These are phyloP conservation scores for Antheraea pernyi DNA, from an alignment of 1,140 invertebrate species.

Conservation along the genomic window DNA sequence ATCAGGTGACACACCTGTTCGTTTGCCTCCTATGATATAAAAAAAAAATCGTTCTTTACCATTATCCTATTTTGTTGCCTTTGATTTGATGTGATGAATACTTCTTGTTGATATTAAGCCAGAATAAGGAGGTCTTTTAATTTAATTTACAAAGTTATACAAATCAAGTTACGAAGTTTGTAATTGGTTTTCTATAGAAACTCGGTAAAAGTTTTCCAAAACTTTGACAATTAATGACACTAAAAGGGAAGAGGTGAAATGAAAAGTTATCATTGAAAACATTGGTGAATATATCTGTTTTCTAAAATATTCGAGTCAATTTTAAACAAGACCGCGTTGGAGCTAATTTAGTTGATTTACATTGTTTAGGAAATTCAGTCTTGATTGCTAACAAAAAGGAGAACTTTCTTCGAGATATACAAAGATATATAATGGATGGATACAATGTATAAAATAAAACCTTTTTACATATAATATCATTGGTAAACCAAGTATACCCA, in stretches of 20 bases:
- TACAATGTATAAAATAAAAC: neutral
- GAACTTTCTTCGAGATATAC: neutral
- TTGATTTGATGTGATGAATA: neutral
- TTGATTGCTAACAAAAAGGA: neutral
- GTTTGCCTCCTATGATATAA: too few relatives aligned
- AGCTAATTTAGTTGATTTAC: neutral
- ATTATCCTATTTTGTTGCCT: too few relatives aligned
- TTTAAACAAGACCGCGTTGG: neutral
- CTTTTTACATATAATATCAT: too few relatives aligned
- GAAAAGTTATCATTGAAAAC: neutral
- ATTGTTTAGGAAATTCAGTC: neutral
- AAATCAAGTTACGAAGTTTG: conserved; percentile 2
- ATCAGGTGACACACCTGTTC: too few relatives aligned
- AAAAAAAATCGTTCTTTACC: too few relatives aligned
- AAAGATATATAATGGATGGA: neutral
- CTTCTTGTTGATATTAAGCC: neutral
- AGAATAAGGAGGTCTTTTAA: neutral
- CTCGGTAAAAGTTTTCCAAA: neutral
- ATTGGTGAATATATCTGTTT: neutral
- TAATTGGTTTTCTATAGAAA: conserved; percentile 7
- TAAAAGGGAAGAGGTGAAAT: conserved; percentile 6
- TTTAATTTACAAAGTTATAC: conserved; percentile 4
- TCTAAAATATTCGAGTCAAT: too few relatives aligned
- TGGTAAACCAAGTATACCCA: too few relatives aligned
- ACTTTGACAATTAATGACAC: neutral